Evolutionary conservation across 1,140 invertebrate species (phyloP).

Genomic region (Ylistrum balloti): DNA sequence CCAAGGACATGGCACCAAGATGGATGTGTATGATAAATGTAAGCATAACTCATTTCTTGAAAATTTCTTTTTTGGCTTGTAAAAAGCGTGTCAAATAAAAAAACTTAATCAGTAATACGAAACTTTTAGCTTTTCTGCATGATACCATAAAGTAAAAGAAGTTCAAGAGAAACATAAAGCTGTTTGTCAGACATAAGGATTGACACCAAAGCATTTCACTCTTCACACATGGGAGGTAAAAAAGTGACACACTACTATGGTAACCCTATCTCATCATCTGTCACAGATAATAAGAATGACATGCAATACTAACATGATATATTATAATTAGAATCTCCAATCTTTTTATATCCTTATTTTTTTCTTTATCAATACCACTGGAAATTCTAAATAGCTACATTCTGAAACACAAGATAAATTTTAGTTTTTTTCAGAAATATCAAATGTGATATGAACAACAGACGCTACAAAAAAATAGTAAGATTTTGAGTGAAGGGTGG

Average conservation of each 20-base stretch:
- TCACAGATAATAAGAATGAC: conserved; percentile 25
- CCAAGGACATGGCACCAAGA: neutral
- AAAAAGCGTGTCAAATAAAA: neutral
- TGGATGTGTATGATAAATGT: neutral
- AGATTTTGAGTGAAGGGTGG: neutral
- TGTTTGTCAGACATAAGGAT: conserved; percentile 13
- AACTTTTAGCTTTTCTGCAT: neutral
- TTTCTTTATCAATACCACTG: neutral
- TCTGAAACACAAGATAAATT: neutral
- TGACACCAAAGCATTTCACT: conserved; percentile 36
- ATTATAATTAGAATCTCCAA: neutral
- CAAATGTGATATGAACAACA: neutral
- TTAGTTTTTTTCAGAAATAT: neutral
- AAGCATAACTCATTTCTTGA: neutral
- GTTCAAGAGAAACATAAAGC: neutral
- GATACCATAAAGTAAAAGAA: neutral
- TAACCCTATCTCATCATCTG: conserved; percentile 23
- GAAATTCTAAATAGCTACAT: neutral
- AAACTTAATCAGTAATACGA: neutral
- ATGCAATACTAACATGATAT: neutral
- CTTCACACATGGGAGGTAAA: conserved; percentile 32
- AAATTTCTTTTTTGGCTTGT: neutral
- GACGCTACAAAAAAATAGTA: neutral
- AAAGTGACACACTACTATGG: conserved; percentile 22
- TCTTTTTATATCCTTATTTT: conserved; percentile 15